Evolutionary conservation across 2,797 vertebrate genomes (phyloP).

Genomic region (Macroramphosus scolopax): DNA sequence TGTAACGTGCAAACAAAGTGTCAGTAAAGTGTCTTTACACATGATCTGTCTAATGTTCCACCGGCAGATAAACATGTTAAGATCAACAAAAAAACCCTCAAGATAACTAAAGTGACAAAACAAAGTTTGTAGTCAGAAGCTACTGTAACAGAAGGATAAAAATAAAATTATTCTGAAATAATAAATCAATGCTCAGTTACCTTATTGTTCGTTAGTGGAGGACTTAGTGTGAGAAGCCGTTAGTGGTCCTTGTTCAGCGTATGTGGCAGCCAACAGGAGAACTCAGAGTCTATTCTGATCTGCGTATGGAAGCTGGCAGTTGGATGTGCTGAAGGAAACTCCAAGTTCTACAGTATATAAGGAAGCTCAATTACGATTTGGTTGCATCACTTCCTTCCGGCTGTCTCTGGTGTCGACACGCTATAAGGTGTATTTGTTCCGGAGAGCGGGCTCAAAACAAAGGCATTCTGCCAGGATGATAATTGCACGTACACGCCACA

Average conservation of each 20-base stretch:
- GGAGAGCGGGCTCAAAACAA: slow-evolving; percentile 49
- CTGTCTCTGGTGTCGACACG: slow-evolving; percentile 42
- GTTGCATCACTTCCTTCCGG: slow-evolving; percentile 79
- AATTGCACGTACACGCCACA: slow-evolving; percentile 32
- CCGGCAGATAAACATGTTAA: no score
- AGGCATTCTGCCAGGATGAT: slow-evolving; percentile 39
- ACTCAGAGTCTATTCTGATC: slow-evolving; percentile 17
- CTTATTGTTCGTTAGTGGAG: slow-evolving; percentile 18
- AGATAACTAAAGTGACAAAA: neutral
- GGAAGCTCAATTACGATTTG: slow-evolving; percentile 44
- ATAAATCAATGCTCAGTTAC: no score
- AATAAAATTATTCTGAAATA: neutral
- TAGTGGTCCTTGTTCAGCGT: slow-evolving; percentile 17
- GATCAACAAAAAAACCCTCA: no score
- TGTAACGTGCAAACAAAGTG: no score
- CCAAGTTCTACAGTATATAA: slow-evolving; percentile 61
- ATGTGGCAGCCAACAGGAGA: slow-evolving; percentile 24
- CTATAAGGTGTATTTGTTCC: slow-evolving; percentile 60
- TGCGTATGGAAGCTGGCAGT: slow-evolving; percentile 19
- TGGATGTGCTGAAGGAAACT: slow-evolving; percentile 47
- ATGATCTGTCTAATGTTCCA: no score
- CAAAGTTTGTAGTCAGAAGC: no score
- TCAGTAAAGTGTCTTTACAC: no score
- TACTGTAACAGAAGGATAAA: neutral
- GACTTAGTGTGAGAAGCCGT: slow-evolving; percentile 13